These are phyloP conservation scores for Phaethon lepturus DNA, from an alignment of 2,113 vertebrate species.

Conservation along the genomic window DNA sequence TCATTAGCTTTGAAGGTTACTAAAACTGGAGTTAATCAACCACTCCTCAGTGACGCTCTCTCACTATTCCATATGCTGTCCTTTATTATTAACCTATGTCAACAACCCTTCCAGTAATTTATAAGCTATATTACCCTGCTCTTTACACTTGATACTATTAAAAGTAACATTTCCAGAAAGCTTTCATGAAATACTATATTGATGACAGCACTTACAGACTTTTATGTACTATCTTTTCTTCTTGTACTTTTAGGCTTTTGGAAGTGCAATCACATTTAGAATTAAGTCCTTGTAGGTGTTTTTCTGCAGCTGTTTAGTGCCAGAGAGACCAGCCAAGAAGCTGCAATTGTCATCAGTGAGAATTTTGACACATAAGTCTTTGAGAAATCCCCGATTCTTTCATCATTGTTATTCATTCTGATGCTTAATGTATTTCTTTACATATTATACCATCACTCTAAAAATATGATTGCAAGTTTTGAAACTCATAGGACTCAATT, in stretches of 20 bases:
- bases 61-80: not conserved
- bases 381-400: not conserved
- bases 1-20: not conserved
- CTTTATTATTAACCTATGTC: not conserved
- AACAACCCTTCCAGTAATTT: constrained; percentile 36
- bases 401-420: not conserved
- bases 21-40: constrained; percentile 6
- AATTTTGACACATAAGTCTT: not conserved
- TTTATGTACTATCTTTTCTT: not conserved
- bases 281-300: not conserved
- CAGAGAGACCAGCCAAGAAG: not conserved
- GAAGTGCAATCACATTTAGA: not conserved
- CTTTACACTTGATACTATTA: constrained; percentile 9
- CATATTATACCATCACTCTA: not conserved
- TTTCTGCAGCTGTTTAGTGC: constrained; percentile 2
- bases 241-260: not conserved
- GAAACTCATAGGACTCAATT: not conserved
- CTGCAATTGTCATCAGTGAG: not conserved
- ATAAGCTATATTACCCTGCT: not conserved
- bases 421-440: not conserved
- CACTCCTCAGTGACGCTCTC: not conserved
- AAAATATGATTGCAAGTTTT: not conserved
- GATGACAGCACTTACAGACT: not conserved
- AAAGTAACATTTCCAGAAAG: constrained; percentile 41
- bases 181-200: not conserved